A percentile compares a stretch with the other conserved stretches of the same genome.
These are phyloP conservation scores for Xiphorhynchus elegans DNA, from an alignment of 2,113 vertebrate species.

Conservation along the genomic window DNA sequence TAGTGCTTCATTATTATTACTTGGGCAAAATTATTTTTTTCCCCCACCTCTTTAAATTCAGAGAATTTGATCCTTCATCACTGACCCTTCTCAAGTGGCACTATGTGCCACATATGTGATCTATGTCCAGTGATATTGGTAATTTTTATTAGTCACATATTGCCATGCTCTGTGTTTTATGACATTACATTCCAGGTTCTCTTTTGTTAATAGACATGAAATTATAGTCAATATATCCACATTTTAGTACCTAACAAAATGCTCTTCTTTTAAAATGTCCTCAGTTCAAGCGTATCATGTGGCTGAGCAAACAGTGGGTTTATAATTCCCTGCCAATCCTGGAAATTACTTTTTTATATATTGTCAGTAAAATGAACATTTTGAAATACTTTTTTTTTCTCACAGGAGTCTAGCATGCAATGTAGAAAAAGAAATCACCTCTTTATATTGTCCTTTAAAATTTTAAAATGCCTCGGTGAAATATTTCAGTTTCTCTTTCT, in stretches of 20 bases:
- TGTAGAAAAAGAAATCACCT: neutral
- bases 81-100: neutral
- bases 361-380: neutral
- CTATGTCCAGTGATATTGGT: neutral
- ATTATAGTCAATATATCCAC: neutral
- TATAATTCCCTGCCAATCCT: neutral
- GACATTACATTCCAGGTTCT: neutral
- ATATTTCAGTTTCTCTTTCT: neutral
- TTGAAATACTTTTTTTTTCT: neutral
- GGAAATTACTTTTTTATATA: neutral
- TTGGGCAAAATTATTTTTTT: neutral
- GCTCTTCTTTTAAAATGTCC: neutral
- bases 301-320: neutral
- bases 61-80: neutral
- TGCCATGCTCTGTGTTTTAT: neutral
- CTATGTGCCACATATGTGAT: neutral
- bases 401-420: neutral
- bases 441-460: neutral
- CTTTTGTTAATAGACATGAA: neutral
- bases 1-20: neutral
- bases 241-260: neutral
- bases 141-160: neutral
- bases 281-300: neutral
- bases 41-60: neutral
- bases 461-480: neutral